Base-by-base conservation (phyloP, 2,797 vertebrate genomes). In the Scolopax bukidnonensis region DNA sequence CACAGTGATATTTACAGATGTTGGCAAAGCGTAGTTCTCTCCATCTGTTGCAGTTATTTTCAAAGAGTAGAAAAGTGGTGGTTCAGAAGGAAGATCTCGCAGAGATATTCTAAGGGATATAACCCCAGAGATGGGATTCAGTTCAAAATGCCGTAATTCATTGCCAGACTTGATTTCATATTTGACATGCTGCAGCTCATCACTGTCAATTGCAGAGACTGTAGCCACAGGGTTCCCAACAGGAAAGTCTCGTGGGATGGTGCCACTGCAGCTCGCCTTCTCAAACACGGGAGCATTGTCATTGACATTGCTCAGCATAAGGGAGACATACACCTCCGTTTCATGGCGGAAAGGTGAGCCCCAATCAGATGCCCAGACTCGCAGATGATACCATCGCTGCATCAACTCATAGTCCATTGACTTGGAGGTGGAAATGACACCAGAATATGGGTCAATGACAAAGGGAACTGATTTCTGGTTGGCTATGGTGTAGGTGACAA, bases 371-470 rank as follows among this genome's bases (percentile, higher is more conserved):
- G 99, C 99, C 98, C 99, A 99, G 48, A 99, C 98, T 50, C 98
- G 98, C 75, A 99, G 97, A 53, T 98, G 98, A 91, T 99, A 99
- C 95, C 98, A 97, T 17, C 99, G 98, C 85, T 98, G 99, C 98
- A 99, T 99, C 81, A 99, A 97, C 96, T 99, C 99, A 28, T 99
- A 99, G 96, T 99, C 99, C 96, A 99, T 97, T 40, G 98, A 97
- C 87, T 98, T 98, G 4, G 98, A 97, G 57, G 99, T 99, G 12
- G 98, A 98, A 96, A 99, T 99, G 65, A 98, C 78, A 1, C 99
- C 99, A 16, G 98, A 98, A 65, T 99, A 98, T 6, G 99, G 98
- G 63, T 99, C 98, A 18, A 99, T 99, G 28, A 97, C 96, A 89
- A 99, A 99, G 5, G 99, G 99, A 59, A 98, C 87, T 0, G 95